Evolutionary conservation across 2,113 vertebrate species (phyloP).

Genomic region (Chitala chitala): DNA sequence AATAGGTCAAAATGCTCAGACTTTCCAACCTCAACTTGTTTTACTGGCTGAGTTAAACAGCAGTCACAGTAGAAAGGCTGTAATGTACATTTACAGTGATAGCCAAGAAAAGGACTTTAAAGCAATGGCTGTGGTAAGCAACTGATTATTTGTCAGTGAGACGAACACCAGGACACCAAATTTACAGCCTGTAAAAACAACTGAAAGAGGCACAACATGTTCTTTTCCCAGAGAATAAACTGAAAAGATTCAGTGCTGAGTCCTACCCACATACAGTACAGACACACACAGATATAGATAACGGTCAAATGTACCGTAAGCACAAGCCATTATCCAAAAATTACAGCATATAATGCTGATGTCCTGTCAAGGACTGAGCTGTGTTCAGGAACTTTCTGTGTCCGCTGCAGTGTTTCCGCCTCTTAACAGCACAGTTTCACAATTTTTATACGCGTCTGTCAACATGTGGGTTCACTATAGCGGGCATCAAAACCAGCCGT

Average conservation of each 20-base stretch:
- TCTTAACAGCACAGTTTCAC: too few species aligned
- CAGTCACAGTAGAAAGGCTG: not conserved
- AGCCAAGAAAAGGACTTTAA: not conserved
- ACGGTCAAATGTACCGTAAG: too few species aligned
- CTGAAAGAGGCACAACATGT: not conserved
- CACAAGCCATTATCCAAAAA: too few species aligned
- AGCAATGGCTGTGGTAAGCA: not conserved
- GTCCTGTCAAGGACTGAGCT: not conserved
- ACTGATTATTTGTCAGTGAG: constrained; percentile 10
- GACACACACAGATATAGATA: not conserved
- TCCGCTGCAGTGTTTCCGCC: too few species aligned
- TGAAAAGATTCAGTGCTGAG: too few species aligned
- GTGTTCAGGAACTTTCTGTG: too few species aligned
- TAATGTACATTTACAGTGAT: not conserved
- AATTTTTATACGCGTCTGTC: too few species aligned
- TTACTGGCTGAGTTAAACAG: not conserved
- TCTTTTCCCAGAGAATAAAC: not conserved
- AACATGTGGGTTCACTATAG: too few species aligned
- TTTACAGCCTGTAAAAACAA: not conserved
- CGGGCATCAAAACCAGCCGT: too few species aligned
- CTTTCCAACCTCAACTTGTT: not conserved
- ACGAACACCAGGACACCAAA: not conserved
- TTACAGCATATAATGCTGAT: too few species aligned
- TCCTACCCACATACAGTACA: not conserved
- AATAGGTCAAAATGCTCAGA: not conserved